phyloP scores from a whole-genome alignment of 1,140 invertebrate species.

The Tenebrio molitor region DNA sequence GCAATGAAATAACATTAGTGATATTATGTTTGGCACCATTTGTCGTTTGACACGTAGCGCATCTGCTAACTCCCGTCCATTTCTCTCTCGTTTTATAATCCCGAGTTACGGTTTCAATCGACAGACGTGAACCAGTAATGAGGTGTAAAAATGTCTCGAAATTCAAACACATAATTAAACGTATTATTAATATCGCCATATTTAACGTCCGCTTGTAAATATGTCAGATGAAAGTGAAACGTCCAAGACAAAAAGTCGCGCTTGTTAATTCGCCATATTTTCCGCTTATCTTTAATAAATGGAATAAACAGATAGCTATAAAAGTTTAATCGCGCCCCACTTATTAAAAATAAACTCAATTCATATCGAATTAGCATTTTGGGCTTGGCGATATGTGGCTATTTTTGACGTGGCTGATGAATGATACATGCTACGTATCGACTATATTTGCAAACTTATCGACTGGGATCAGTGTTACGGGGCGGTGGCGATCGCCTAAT shows the following conservation, averaged over 20 bases:
- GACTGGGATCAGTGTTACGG: neutral
- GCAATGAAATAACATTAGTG: neutral
- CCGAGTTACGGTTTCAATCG: slow-evolving; percentile 6
- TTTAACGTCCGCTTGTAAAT: slow-evolving; percentile 33
- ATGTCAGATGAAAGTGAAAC: slow-evolving; percentile 33
- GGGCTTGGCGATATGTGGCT: slow-evolving; percentile 36
- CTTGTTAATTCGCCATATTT: slow-evolving; percentile 19
- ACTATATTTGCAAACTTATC: slow-evolving; percentile 11
- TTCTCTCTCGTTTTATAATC: slow-evolving; percentile 24
- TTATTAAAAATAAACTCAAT: slow-evolving; percentile 40
- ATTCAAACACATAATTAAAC: slow-evolving; percentile 32
- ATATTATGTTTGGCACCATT: neutral
- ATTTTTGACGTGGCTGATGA: slow-evolving; percentile 29
- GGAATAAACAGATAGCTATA: slow-evolving; percentile 21
- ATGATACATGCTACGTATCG: slow-evolving; percentile 20
- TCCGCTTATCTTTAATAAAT: neutral
- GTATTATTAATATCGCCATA: slow-evolving; percentile 24
- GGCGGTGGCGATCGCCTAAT: neutral
- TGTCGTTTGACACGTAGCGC: neutral
- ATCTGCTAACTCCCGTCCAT: neutral
- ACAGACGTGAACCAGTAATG: slow-evolving; percentile 19
- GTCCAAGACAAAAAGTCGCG: slow-evolving; percentile 13
- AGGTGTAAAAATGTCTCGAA: slow-evolving; percentile 32
- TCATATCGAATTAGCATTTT: slow-evolving; percentile 16
- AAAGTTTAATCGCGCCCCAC: slow-evolving; percentile 27